Percentiles rank a stretch among this genome's conserved stretches.
phyloP scores from a whole-genome alignment of 2,888 invertebrate genomes.

The Synanthedon andrenaeformis region DNA sequence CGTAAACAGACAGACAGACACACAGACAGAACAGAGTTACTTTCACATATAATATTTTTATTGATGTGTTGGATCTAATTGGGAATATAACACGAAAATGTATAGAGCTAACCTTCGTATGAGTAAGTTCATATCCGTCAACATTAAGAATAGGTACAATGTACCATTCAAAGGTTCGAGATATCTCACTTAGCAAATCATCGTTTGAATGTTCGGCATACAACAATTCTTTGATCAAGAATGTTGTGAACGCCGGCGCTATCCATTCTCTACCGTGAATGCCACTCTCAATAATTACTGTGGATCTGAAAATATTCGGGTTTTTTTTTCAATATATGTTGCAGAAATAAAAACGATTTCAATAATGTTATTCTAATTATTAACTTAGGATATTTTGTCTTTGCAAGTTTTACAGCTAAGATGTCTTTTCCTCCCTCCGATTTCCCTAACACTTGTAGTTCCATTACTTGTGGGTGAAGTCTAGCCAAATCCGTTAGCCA shows the following conservation, averaged over 20 bases:
- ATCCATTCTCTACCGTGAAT: slow-evolving; percentile 85
- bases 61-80: too few relatives aligned
- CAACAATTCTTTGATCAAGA: slow-evolving; percentile 66
- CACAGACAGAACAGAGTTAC: too few relatives aligned
- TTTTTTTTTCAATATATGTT: too few relatives aligned
- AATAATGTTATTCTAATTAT: background rate
- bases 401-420: slow-evolving; percentile 16
- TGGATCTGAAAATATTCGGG: slow-evolving; percentile 37
- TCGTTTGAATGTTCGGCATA: slow-evolving; percentile 35
- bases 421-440: slow-evolving; percentile 47
- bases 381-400: background rate
- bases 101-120: slow-evolving; percentile 4
- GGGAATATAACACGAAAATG: background rate
- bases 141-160: slow-evolving; percentile 79
- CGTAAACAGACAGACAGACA: too few relatives aligned
- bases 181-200: slow-evolving; percentile 38
- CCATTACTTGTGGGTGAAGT: slow-evolving; percentile 47
- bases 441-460: slow-evolving; percentile 37
- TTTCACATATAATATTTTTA: too few relatives aligned
- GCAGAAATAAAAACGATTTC: too few relatives aligned
- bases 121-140: slow-evolving; percentile 75
- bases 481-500: slow-evolving; percentile 65
- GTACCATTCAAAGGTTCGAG: slow-evolving; percentile 73
- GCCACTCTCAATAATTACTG: slow-evolving; percentile 68
- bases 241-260: slow-evolving; percentile 71